phyloP scores from a whole-genome alignment of 2,888 invertebrate genomes.

The Acanthosepion lycidas region DNA sequence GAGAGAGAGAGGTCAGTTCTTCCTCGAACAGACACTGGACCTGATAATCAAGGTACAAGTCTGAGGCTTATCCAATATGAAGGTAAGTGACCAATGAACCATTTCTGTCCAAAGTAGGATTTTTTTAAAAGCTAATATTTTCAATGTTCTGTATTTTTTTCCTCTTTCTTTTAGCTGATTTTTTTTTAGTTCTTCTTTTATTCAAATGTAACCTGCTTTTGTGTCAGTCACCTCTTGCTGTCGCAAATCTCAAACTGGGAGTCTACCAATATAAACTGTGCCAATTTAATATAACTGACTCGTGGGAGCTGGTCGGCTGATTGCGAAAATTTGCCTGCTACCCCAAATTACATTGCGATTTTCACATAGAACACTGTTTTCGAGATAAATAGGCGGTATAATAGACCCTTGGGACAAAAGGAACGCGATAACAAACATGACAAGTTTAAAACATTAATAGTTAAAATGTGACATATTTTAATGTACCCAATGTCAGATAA shows the following conservation, averaged over 20 bases:
- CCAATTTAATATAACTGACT: neutral
- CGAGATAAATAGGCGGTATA: no score
- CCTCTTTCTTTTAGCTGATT: no score
- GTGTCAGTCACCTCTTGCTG: neutral
- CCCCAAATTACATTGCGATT: neutral
- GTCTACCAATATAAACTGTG: neutral
- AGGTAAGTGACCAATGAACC: neutral
- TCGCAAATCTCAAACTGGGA: neutral
- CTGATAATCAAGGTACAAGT: neutral
- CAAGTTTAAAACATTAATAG: no score
- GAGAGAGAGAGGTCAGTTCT: slow-evolving; percentile 1
- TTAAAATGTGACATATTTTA: no score
- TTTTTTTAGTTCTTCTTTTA: neutral
- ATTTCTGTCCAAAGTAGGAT: neutral
- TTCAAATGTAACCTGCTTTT: neutral
- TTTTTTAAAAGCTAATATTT: no score
- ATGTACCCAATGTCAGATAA: no score
- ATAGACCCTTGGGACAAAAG: no score
- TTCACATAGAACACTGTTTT: neutral
- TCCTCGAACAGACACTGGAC: neutral
- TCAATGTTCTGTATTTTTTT: no score
- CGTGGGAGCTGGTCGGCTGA: slow-evolving; percentile 18
- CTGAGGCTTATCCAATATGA: neutral
- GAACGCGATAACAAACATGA: no score
- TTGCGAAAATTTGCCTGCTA: neutral